Base-by-base conservation (phyloP, 2,888 invertebrate species). In the Neoitamus cyanurus region DNA sequence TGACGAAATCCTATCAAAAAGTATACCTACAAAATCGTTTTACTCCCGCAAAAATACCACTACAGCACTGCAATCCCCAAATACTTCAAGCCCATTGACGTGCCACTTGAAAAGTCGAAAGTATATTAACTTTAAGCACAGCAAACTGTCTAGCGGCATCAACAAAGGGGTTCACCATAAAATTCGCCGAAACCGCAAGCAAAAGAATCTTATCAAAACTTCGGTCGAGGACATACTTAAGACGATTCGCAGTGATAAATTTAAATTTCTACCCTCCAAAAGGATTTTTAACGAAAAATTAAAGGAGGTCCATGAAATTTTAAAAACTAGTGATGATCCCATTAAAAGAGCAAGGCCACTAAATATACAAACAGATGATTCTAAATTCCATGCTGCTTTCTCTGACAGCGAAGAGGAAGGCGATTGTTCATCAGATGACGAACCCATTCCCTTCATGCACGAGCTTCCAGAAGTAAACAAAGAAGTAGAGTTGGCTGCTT, bases 261-360 rank as follows among this genome's bases (percentile, higher is more conserved):
- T 91, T 0, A 89, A 89, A 0, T 88, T 88, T 15, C 83, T 90
- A 7, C 88, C 88, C 2, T 87, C 87, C 0, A 89, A 90, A 72
- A 88, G 90, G 0, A 87, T 88, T 70, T 88, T 90, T 70, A 88
- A 88, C 0, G 88, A 88, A 34, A 89, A 90, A 85, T 88, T 89
- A 69, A 89, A 90, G 75, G 87, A 89, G 78, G 87, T 90, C 1
- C 89, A 90, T 68, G 85, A 87, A 30, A 89, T 90, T 25, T 86
- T 91, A n/a, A 90, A 89, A 3, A 85, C 83, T 3, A 89, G 88
- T 11, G 86, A 87, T 37, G 89, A 91, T 89, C 90, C 91, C 2
- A 90, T 91, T 15, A 88, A 89, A 87, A 90, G 89, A 90, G 90
- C 90, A 0, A 88, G 89, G 5, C 90, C 91, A 0, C 83, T 91